These are phyloP conservation scores for Stenoptilia bipunctidactyla DNA, from an alignment of 2,888 invertebrate species.

Conservation along the genomic window DNA sequence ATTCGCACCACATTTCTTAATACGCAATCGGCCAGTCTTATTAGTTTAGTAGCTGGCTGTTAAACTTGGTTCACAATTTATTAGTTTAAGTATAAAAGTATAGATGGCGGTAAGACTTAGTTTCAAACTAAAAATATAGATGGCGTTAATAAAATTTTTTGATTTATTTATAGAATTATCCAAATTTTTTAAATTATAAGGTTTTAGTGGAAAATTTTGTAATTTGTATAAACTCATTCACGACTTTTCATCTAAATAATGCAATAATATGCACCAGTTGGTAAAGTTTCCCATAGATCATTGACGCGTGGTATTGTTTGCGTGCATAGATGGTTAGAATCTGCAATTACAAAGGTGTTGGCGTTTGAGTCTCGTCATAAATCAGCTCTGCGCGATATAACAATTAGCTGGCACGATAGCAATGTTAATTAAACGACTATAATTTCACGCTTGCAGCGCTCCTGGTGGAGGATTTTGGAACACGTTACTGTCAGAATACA, in stretches of 20 bases:
- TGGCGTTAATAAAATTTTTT: constrained; percentile 22
- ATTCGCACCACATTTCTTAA: too few relatives aligned
- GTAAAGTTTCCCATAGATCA: neutral
- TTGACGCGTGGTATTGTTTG: constrained; percentile 23
- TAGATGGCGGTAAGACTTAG: constrained; percentile 34
- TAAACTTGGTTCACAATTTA: constrained; percentile 6
- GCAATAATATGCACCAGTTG: too few relatives aligned
- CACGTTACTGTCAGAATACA: neutral
- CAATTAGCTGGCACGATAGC: constrained; percentile 70
- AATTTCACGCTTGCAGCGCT: constrained; percentile 38
- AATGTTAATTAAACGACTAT: constrained; percentile 70
- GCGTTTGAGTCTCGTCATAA: constrained; percentile 59
- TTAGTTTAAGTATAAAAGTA: constrained; percentile 25
- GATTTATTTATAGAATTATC: too few relatives aligned
- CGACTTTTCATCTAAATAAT: too few relatives aligned
- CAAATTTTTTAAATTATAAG: too few relatives aligned
- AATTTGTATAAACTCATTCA: too few relatives aligned
- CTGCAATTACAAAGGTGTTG: constrained; percentile 66
- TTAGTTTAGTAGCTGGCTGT: too few relatives aligned
- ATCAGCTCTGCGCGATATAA: constrained; percentile 69
- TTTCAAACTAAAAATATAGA: constrained; percentile 24
- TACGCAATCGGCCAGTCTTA: too few relatives aligned
- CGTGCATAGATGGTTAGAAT: constrained; percentile 50
- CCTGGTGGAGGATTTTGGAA: constrained; percentile 23
- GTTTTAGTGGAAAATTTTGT: too few relatives aligned